Percentiles rank a stretch among this genome's conserved stretches.
Conservation (phyloP, 2,113 vertebrate species). For the Embiotoca jacksoni region DNA sequence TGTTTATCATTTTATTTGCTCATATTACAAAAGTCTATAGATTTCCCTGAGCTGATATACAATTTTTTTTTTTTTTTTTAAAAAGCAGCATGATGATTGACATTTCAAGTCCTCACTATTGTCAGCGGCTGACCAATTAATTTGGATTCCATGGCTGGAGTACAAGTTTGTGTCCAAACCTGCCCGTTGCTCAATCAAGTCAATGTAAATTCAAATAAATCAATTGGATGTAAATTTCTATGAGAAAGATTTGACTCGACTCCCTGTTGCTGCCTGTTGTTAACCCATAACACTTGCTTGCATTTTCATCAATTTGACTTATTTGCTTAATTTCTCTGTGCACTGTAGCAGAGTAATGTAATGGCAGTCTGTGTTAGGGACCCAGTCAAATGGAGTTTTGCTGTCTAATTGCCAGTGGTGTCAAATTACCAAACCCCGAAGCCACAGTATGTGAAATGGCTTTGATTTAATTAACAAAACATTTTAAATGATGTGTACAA, state of each 20-base stretch:
- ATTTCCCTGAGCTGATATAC: constrained; percentile 10
- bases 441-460: constrained; percentile 3
- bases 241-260: not conserved
- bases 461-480: constrained; percentile 2
- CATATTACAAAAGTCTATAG: not conserved
- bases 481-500: not conserved
- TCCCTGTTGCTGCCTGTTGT: constrained; percentile 6
- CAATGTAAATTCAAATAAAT: constrained; percentile 39
- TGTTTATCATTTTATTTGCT: not conserved
- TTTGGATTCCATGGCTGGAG: constrained; percentile 39
- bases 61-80: too few species aligned
- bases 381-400: constrained; percentile 4
- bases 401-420: constrained; percentile 25
- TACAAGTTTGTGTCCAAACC: constrained; percentile 30
- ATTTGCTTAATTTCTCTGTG: constrained; percentile 44
- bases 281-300: constrained; percentile 33
- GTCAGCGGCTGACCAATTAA: constrained; percentile 47
- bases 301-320: constrained; percentile 46
- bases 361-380: constrained; percentile 24
- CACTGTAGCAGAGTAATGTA: constrained; percentile 20
- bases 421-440: constrained; percentile 29
- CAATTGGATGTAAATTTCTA: constrained; percentile 15
- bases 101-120: constrained; percentile 34
- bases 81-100: constrained; percentile 11
- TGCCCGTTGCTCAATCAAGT: constrained; percentile 31